Base-by-base conservation (phyloP, 2,888 invertebrate genomes). In the Tetrapedia diversipes region DNA sequence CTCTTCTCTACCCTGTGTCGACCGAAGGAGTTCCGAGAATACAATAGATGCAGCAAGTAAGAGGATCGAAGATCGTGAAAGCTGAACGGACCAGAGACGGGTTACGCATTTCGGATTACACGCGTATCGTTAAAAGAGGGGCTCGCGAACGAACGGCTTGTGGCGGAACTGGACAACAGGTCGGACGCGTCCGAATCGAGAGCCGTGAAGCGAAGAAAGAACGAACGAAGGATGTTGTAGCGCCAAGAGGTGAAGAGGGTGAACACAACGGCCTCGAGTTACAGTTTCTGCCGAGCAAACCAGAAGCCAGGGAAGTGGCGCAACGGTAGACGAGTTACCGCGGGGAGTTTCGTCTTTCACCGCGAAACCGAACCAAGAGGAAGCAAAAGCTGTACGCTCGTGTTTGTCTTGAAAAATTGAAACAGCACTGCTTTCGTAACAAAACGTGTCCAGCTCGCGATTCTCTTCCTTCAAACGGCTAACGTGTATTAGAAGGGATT, bases 271-370 rank as follows among this genome's bases (percentile, higher is more conserved):
- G 66, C 73, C 75, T 80, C 80, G 80, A 37, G 78, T 84, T 84
- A 84, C 80, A n/a, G n/a, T 72, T 72, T 67, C 57, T 54, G 68
- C 64, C 54, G 67, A 56, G 56, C 65, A 43, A 61, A 39, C 76
- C 74, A 68, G 84, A 84, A 84, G 82, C 82, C 84, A 77, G 77
- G 82, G 75, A 84, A 84, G 80, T 75, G 78, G 78, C 56, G 78
- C 84, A 78, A 80, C 65, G 73, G 69, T 82, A 76, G 78, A 80
- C 68, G 49, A 49, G 49, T 59, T 56, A 67, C 66, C 79, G 54
- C 66, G 59, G n/a, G n/a, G 59, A 82, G 84, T 84, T 81, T 84
- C 84, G 75, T 84, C 84, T 84, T 84, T 84, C 84, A 84, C 84
- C 84, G 82, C 84, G 81, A 84, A 84, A 82, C 79, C 77, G 69